Conservation (phyloP, 2,113 vertebrate genomes). For the Phoenicopterus ruber region DNA sequence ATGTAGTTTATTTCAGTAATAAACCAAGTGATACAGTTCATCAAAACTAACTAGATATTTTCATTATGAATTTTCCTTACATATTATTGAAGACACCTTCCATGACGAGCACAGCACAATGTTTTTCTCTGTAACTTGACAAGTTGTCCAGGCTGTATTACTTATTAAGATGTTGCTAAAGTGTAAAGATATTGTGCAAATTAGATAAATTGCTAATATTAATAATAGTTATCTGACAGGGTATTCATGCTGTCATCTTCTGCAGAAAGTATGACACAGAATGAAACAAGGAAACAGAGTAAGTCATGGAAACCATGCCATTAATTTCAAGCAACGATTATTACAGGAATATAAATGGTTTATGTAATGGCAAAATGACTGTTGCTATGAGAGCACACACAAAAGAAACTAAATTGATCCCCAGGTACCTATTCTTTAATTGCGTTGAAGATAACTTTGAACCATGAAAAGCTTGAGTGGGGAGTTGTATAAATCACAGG, state of each 20-base stretch:
- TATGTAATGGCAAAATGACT: not conserved
- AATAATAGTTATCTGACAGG: not conserved
- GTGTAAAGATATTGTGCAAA: not conserved
- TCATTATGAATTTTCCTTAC: not conserved
- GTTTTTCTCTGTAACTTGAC: not conserved
- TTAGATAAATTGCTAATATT: not conserved
- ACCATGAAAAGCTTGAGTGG: not conserved
- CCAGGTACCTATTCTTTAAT: not conserved
- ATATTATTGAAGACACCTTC: not conserved
- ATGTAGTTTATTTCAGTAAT: not conserved
- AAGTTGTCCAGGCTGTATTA: not conserved
- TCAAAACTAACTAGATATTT: not conserved
- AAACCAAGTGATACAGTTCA: accelerated
- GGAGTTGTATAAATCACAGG: not conserved
- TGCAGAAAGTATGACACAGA: not conserved
- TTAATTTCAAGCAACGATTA: not conserved
- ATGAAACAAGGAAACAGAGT: not conserved
- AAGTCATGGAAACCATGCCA: not conserved
- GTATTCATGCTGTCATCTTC: not conserved
- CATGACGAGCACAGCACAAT: accelerated
- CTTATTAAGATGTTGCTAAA: not conserved
- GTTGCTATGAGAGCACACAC: not conserved
- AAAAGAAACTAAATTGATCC: not conserved
- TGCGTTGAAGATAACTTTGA: not conserved
- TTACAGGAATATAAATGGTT: not conserved